Percentiles rank a stretch among this genome's conserved stretches.
These are phyloP conservation scores for Oostethus manadensis DNA, from an alignment of 2,113 vertebrate species.

Conservation along the genomic window DNA sequence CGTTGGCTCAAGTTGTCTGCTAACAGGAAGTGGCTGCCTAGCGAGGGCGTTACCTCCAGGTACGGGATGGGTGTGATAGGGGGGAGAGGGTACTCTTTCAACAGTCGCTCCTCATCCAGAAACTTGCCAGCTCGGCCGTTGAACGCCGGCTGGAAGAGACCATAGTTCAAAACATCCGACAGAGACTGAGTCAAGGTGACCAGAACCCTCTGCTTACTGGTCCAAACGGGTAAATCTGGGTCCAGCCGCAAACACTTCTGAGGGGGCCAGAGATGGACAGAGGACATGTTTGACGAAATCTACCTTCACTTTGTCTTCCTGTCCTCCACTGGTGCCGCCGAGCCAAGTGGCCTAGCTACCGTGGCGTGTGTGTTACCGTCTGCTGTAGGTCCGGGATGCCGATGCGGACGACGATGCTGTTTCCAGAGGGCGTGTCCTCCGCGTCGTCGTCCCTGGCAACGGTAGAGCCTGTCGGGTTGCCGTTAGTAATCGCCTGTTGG, in stretches of 20 bases:
- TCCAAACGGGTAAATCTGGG: slow-evolving; percentile 89
- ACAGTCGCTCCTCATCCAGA: slow-evolving; percentile 90
- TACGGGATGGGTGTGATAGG: slow-evolving; percentile 86
- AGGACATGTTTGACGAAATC: slow-evolving; percentile 12
- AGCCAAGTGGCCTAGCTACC: not conserved
- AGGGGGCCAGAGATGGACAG: slow-evolving; percentile 46
- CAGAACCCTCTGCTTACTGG: slow-evolving; percentile 92
- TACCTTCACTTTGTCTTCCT: not conserved
- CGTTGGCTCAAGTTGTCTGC: not conserved
- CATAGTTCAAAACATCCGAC: slow-evolving; percentile 96
- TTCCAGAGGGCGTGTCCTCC: slow-evolving; percentile 79
- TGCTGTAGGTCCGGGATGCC: slow-evolving; percentile 92
- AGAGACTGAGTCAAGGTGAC: slow-evolving; percentile 94
- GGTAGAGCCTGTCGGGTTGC: slow-evolving; percentile 79
- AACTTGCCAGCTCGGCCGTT: slow-evolving; percentile 95
- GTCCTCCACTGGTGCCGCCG: not conserved
- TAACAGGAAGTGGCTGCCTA: no score
- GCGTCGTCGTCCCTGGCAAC: slow-evolving; percentile 68
- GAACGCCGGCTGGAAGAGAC: slow-evolving; percentile 95
- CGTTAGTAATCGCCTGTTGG: slow-evolving; percentile 80
- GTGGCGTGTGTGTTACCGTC: slow-evolving; percentile 75
- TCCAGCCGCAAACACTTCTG: slow-evolving; percentile 96
- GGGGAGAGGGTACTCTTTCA: slow-evolving; percentile 89
- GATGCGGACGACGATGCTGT: slow-evolving; percentile 86
- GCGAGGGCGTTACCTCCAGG: slow-evolving; percentile 42